Evolutionary conservation across 2,113 vertebrate genomes (phyloP).

Genomic region (Craseonycteris thonglongyai): DNA sequence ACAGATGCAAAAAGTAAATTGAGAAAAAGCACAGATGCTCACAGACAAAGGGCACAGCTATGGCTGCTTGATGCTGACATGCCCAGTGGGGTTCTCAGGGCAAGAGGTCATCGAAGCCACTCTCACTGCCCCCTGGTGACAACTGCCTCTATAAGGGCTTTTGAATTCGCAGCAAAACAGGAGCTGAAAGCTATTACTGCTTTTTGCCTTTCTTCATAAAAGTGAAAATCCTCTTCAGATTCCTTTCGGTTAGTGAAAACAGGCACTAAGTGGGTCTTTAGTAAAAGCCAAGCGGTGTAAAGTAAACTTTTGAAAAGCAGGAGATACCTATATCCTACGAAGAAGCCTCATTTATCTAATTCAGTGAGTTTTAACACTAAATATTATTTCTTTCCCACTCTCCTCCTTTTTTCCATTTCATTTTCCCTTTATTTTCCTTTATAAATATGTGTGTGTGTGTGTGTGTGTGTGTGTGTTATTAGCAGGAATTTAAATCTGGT

Average conservation of each 20-base stretch:
- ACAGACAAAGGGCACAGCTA: not conserved
- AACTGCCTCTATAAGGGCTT: not conserved
- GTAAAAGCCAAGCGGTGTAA: not conserved
- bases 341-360: constrained; percentile 42
- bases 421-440: constrained; percentile 18
- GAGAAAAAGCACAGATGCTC: not conserved
- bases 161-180: not conserved
- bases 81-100: not conserved
- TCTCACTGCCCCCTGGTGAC: not conserved
- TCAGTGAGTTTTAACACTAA: constrained; percentile 48
- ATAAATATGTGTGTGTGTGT: not conserved
- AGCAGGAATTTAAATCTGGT: constrained; percentile 82
- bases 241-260: not conserved
- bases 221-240: not conserved
- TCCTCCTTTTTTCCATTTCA: not conserved
- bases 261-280: not conserved
- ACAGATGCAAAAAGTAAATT: not conserved
- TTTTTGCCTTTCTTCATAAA: not conserved
- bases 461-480: constrained; percentile 42
- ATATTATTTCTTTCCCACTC: not conserved
- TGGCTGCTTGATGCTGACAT: not conserved
- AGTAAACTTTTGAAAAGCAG: not conserved
- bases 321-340: constrained; percentile 38
- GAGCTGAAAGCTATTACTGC: not conserved
- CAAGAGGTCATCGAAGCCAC: not conserved